Base-by-base conservation (phyloP, 2,888 invertebrate genomes). In the Sphinx pinastri region DNA sequence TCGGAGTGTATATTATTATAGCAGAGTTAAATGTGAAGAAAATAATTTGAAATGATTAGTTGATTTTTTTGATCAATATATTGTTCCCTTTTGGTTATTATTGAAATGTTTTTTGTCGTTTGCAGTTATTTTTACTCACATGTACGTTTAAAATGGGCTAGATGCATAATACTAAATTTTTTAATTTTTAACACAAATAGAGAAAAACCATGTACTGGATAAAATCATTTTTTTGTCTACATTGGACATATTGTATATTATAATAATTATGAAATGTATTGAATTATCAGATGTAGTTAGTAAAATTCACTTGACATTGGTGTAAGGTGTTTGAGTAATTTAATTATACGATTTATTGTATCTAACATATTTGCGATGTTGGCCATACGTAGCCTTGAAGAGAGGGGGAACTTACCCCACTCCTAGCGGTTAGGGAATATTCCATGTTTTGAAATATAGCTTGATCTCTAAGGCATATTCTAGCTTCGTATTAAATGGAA, bases 271-370 rank as follows among this genome's bases (percentile, higher is more conserved):
- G 19, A n/a, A 59, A 59, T 74, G 69, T 38, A 72, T 71, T 69
- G 66, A 71, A 67, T 73, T 75, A 71, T 69, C 68, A 72, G 74
- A 72, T 45, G 70, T 84, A 83, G 82, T 76, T 84, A 85, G 84
- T 49, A 68, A 81, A 83, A 83, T 81, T 79, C 79, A 73, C 75
- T 79, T 78, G 78, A 84, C 77, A 79, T 81, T 80, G 78, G 71
- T 81, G 79, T 82, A 79, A 79, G 71, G 71, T 80, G 75, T 79
- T 80, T 77, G 71, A 38, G 38, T 38, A 38, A 74, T 76, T 72
- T 72, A 47, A 66, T n/a, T 13, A 49, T 25, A 67, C 54, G 63
- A n/a, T 63, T 55, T 67, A 73, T 76, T 69, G 49, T 72, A 71
- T 70, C 55, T 69, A 19, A 13, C 13, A 49, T 49, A 19, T 60